Percentiles rank a stretch among this genome's conserved stretches.
Conservation (phyloP, 2,113 vertebrate genomes). For the Lasiurus borealis region DNA sequence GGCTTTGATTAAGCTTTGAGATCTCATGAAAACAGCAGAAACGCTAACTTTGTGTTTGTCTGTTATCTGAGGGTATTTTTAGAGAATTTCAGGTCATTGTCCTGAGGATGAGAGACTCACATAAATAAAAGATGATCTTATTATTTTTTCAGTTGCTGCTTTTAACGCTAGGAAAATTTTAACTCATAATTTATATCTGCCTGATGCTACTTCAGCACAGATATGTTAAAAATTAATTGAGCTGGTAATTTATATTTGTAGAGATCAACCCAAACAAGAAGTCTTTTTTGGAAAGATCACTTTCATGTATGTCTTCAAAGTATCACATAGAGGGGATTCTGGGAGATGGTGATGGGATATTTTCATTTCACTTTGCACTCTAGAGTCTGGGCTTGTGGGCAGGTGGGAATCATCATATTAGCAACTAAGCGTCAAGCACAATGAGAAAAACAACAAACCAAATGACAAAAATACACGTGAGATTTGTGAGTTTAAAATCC, state of each 20-base stretch:
- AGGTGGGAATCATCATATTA: neutral
- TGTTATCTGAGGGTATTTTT: neutral
- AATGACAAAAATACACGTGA: neutral
- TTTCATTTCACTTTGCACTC: neutral
- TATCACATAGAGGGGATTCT: neutral
- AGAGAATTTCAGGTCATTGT: neutral
- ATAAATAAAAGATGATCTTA: neutral
- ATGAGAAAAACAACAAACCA: neutral
- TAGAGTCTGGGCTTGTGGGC: neutral
- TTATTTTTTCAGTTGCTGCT: neutral
- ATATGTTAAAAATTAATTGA: neutral
- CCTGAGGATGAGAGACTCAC: conserved; percentile 12
- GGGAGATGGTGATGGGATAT: neutral
- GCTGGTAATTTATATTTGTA: neutral
- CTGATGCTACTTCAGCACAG: neutral
- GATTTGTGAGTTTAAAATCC: neutral
- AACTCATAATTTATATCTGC: neutral
- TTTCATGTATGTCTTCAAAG: neutral
- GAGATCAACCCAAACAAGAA: neutral
- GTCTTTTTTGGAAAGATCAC: neutral
- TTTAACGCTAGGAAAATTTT: conserved; percentile 18
- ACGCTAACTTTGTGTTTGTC: neutral
- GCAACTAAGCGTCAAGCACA: neutral
- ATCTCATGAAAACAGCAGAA: neutral
- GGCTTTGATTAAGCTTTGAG: neutral